Base-by-base conservation (phyloP, 2,888 invertebrate genomes). In the Choristoneura rosaceana region DNA sequence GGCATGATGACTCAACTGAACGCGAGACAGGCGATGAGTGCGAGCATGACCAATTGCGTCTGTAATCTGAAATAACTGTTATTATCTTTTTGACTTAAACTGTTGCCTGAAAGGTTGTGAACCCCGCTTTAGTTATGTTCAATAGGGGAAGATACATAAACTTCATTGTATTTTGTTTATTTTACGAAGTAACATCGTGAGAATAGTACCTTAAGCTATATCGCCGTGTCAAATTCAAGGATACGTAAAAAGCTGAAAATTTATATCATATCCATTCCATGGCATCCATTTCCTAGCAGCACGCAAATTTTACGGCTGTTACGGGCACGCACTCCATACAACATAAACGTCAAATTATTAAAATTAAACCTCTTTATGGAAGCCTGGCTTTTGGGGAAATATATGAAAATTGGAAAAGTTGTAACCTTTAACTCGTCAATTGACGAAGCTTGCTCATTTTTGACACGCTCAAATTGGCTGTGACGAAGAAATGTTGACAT, bases 251-350 rank as follows among this genome's bases (percentile, higher is more conserved):
- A 88, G 86, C 82, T 82, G 81, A 85, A 89, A 89, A 89, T 90
- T 86, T 88, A 89, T 88, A 85, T 87, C 84, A 84, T 84, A 85
- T 86, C 85, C 85, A 81, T 82, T 86, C 85, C 85, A 81, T 82
- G 85, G 85, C 89, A 89, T 89, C 87, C 84, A 88, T 88, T 88
- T 85, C 80, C 68, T 80, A 85, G 78, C 81, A 82, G 79, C 89
- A 89, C 90, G 88, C 89, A 87, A 85, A 87, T 88, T 89, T 88
- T 87, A 89, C 85, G 81, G 83, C 85, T 82, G 80, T 84, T 86
- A 83, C 82, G 81, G 86, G 86, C 89, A 90, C 89, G 89, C 90
- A 88, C 86, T 87, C 81, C 82, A 83, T 84, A 83, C 82, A 84
- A 83, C 86, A 85, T 85, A 86, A 86, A 88, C 84, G 86, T 82